Conservation (phyloP, 2,888 invertebrate species). For the Cosmorhoe ocellata region DNA sequence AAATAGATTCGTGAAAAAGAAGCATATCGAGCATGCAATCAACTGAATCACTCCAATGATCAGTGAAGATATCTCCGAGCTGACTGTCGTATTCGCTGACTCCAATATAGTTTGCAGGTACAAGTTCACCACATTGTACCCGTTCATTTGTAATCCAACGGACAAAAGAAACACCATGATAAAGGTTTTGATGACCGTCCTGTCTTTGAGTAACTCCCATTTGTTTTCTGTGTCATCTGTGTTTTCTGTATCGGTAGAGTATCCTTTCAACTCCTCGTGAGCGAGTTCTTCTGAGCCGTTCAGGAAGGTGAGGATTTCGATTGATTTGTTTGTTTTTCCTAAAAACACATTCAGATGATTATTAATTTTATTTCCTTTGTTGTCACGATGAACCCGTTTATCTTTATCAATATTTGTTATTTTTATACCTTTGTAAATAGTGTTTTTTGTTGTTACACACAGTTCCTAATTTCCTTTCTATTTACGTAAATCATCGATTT, state of each 20-base stretch:
- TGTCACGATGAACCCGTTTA: too few relatives aligned
- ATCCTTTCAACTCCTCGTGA: background rate
- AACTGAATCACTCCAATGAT: slow-evolving; percentile 49
- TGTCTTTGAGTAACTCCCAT: background rate
- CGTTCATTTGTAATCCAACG: background rate
- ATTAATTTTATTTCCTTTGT: too few relatives aligned
- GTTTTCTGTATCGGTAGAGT: background rate
- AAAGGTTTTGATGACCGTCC: background rate
- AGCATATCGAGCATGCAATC: slow-evolving; percentile 30
- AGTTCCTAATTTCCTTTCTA: too few relatives aligned
- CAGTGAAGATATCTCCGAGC: slow-evolving; percentile 47
- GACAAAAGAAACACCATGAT: background rate
- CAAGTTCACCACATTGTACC: background rate
- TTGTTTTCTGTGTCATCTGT: background rate
- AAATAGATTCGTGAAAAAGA: slow-evolving; percentile 1
- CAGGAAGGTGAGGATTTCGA: background rate
- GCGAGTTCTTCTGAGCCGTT: background rate
- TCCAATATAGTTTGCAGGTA: slow-evolving; percentile 35
- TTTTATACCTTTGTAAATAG: too few relatives aligned
- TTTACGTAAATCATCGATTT: too few relatives aligned
- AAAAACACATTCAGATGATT: background rate
- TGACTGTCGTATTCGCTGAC: slow-evolving; percentile 44
- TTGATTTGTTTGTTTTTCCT: background rate
- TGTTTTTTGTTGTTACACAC: too few relatives aligned
- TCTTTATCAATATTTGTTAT: too few relatives aligned